phyloP scores from a whole-genome alignment of 2,888 invertebrate species.

The Himalopsyche kuldschensis region DNA sequence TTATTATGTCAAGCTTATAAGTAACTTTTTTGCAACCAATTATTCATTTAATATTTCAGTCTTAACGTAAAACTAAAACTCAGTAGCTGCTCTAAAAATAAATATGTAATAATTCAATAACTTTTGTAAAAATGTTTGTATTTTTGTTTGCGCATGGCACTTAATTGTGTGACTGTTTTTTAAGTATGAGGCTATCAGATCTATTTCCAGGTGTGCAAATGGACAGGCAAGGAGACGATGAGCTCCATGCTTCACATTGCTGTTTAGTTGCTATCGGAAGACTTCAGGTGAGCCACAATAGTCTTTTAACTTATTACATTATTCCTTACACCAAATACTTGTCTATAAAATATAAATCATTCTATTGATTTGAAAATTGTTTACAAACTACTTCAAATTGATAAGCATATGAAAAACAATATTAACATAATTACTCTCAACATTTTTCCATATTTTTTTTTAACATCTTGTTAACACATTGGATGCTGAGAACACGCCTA shows the following conservation, averaged over 20 bases:
- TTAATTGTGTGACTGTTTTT: slow-evolving; percentile 35
- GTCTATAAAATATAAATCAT: too few species aligned
- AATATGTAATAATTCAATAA: background rate
- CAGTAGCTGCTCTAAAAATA: background rate
- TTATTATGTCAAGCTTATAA: background rate
- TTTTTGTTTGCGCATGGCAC: slow-evolving; percentile 46
- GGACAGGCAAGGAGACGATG: slow-evolving; percentile 78
- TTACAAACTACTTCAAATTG: too few species aligned
- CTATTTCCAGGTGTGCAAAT: slow-evolving; percentile 84
- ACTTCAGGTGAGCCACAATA: slow-evolving; percentile 65
- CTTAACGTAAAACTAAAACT: too few species aligned
- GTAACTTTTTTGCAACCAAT: background rate
- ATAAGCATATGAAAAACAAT: too few species aligned
- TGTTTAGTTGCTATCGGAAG: slow-evolving; percentile 98
- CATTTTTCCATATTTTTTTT: too few species aligned
- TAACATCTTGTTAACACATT: too few species aligned
- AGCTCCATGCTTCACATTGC: slow-evolving; percentile 82
- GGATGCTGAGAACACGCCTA: too few species aligned
- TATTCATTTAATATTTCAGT: background rate
- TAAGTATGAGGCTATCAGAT: slow-evolving; percentile 59
- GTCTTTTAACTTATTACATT: background rate
- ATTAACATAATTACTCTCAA: too few species aligned
- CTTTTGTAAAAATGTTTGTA: background rate
- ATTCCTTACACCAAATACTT: too few species aligned
- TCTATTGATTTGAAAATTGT: too few species aligned